Conservation (phyloP, 2,113 vertebrate species). For the Gadus chalcogrammus region DNA sequence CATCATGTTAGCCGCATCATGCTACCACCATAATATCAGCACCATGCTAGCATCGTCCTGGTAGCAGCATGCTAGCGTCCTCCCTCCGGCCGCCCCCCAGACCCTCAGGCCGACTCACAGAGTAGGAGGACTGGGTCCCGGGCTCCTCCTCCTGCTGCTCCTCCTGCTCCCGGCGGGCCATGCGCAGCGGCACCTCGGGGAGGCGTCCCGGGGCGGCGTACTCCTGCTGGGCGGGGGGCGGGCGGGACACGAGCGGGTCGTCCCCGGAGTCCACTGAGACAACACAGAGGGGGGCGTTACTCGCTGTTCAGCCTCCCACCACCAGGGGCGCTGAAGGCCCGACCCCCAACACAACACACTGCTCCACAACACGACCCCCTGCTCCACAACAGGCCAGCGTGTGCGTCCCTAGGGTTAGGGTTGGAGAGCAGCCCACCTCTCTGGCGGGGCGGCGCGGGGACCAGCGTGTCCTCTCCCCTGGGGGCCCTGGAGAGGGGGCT, state of each 20-base stretch:
- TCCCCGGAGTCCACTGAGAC: constrained; percentile 67
- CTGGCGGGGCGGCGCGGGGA: constrained; percentile 59
- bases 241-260: constrained; percentile 80
- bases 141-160: constrained; percentile 72
- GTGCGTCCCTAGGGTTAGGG: no score
- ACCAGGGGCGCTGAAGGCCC: no score
- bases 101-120: constrained; percentile 63
- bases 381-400: no score
- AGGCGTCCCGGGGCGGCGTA: constrained; percentile 85
- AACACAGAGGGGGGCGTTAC: background rate
- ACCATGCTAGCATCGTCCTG: no score
- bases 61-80: no score
- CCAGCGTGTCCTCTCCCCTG: constrained; percentile 77
- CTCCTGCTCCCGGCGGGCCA: constrained; percentile 70
- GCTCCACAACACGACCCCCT: no score
- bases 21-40: no score
- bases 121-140: constrained; percentile 81
- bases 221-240: constrained; percentile 90
- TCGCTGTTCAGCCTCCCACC: no score
- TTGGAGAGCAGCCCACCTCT: no score
- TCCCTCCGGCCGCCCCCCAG: background rate
- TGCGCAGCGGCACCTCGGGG: constrained; percentile 88
- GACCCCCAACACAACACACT: no score
- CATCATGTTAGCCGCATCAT: no score
- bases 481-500: constrained; percentile 85